These are phyloP conservation scores for Etheostoma cragini DNA, from an alignment of 2,113 vertebrate genomes.

Conservation along the genomic window DNA sequence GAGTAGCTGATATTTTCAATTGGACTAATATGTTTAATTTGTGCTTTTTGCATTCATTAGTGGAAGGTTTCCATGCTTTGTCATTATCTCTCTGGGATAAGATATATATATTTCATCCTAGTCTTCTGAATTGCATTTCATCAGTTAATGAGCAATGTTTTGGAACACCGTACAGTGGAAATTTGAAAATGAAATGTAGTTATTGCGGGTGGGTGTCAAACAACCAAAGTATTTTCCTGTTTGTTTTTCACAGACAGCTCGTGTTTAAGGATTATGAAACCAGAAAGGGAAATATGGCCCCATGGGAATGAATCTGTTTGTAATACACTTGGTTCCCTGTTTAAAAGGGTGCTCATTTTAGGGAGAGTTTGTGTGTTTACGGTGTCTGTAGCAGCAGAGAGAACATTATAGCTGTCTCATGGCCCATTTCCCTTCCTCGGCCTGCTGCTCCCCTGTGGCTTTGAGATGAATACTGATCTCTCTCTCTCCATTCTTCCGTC, in stretches of 20 bases:
- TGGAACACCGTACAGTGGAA: background rate
- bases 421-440: constrained; percentile 71
- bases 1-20: background rate
- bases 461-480: constrained; percentile 54
- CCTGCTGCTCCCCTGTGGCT: constrained; percentile 56
- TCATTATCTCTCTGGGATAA: background rate
- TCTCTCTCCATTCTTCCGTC: constrained; percentile 34
- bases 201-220: constrained; percentile 38
- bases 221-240: background rate
- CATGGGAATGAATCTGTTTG: constrained; percentile 54
- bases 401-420: constrained; percentile 74
- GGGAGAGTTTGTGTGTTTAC: constrained; percentile 55
- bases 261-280: constrained; percentile 56
- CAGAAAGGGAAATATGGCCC: constrained; percentile 44
- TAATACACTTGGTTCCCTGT: constrained; percentile 47
- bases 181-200: constrained; percentile 11
- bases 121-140: background rate
- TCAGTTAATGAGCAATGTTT: background rate
- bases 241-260: constrained; percentile 33
- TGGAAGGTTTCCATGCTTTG: background rate
- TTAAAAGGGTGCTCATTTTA: constrained; percentile 43
- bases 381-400: constrained; percentile 54
- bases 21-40: background rate
- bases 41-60: too few species aligned
- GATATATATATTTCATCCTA: background rate